These are phyloP conservation scores for Ochropleura plecta DNA, from an alignment of 2,888 invertebrate species.

Conservation along the genomic window DNA sequence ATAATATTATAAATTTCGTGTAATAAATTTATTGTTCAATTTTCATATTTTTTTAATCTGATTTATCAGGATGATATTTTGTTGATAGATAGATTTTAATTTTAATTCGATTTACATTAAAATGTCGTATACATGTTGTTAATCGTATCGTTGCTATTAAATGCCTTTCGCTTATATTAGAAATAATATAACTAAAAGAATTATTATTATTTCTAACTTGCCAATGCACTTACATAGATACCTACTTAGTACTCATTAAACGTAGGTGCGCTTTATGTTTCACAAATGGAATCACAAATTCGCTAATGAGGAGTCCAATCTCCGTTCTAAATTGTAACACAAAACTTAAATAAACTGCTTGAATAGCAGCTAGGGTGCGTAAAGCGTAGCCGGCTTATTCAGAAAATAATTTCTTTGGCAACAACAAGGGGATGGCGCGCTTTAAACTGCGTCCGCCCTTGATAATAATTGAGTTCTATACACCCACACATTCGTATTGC, in stretches of 20 bases:
- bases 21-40: conserved; percentile 42
- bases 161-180: too few species aligned
- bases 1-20: conserved; percentile 1
- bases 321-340: conserved; percentile 28
- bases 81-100: background rate
- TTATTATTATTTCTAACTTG: background rate
- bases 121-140: background rate
- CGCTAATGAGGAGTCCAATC: conserved; percentile 16
- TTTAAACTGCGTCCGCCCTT: conserved; percentile 78
- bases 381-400: conserved; percentile 29
- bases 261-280: background rate
- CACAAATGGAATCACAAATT: conserved; percentile 8
- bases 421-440: conserved; percentile 68
- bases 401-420: conserved; percentile 70
- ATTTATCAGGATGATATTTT: background rate
- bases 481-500: conserved; percentile 46
- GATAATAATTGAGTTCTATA: conserved; percentile 76
- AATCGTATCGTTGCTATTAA: background rate
- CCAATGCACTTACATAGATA: background rate
- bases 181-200: too few species aligned
- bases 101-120: background rate
- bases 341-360: conserved; percentile 42
- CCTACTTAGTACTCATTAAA: background rate
- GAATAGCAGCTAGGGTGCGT: conserved; percentile 68
- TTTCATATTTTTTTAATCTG: conserved; percentile 10